These are phyloP conservation scores for Megalopta genalis DNA, from an alignment of 1,140 invertebrate genomes.

Conservation along the genomic window DNA sequence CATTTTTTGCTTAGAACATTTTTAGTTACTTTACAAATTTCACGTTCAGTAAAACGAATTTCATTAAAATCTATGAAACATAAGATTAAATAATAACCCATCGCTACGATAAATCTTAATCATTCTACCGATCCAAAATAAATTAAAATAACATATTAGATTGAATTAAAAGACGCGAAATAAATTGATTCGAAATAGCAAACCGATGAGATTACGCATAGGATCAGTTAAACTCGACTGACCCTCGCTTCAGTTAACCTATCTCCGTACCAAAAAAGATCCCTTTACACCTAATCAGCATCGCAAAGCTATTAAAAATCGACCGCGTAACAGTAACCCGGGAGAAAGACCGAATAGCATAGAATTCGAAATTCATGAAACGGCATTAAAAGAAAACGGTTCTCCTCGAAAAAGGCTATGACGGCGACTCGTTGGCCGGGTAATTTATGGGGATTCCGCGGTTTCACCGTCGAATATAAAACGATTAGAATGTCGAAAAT, in stretches of 20 bases:
- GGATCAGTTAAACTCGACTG: not conserved
- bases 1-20: no score
- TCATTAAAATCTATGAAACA: no score
- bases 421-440: not conserved
- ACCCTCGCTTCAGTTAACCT: not conserved
- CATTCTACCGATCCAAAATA: no score
- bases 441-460: conserved; percentile 12
- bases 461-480: conserved; percentile 1
- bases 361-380: not conserved
- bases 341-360: not conserved
- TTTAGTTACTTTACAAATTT: no score
- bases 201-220: no score
- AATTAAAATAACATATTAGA: no score
- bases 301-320: not conserved
- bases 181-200: no score
- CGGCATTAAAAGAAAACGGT: not conserved
- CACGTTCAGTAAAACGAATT: no score
- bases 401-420: not conserved
- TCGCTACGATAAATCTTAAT: no score
- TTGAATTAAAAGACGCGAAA: no score
- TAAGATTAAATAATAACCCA: no score
- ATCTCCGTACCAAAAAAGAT: not conserved
- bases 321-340: not conserved
- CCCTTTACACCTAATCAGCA: not conserved
- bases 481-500: not conserved